Evolutionary conservation across 1,140 invertebrate species (phyloP).

Genomic region (Pseudachorutes palmiensis): DNA sequence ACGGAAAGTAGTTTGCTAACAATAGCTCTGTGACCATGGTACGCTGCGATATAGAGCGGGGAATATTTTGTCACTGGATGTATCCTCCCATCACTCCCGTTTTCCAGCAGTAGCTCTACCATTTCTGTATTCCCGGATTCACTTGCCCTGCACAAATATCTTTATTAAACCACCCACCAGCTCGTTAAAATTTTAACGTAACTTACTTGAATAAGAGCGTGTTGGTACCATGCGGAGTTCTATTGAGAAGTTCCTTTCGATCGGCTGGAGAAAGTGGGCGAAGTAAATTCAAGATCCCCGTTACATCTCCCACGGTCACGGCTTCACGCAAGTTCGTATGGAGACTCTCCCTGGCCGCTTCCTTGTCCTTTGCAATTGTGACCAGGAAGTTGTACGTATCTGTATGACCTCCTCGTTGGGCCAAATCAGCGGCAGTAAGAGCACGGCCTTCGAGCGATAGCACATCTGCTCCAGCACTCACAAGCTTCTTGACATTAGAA

Average conservation of each 20-base stretch:
- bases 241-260: slow-evolving; percentile 59
- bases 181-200: neutral
- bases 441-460: slow-evolving; percentile 56
- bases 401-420: slow-evolving; percentile 61
- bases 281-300: slow-evolving; percentile 51
- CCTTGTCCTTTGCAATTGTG: slow-evolving; percentile 62
- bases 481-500: slow-evolving; percentile 58
- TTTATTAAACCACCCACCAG: neutral
- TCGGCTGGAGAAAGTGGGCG: slow-evolving; percentile 48
- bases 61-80: slow-evolving; percentile 86
- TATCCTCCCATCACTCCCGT: slow-evolving; percentile 73
- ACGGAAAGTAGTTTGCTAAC: slow-evolving; percentile 61
- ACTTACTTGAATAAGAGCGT: slow-evolving; percentile 75
- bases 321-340: slow-evolving; percentile 65
- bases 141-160: slow-evolving; percentile 47
- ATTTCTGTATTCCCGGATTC: slow-evolving; percentile 73
- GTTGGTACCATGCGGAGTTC: slow-evolving; percentile 74
- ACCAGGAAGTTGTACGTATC: slow-evolving; percentile 59
- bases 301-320: slow-evolving; percentile 58
- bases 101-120: slow-evolving; percentile 65
- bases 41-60: slow-evolving; percentile 82
- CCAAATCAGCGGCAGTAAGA: slow-evolving; percentile 62
- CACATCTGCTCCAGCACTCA: slow-evolving; percentile 60
- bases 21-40: slow-evolving; percentile 73
- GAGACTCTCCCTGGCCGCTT: slow-evolving; percentile 57